Base-by-base conservation (phyloP, 1,140 invertebrate genomes). In the Cylas formicarius region DNA sequence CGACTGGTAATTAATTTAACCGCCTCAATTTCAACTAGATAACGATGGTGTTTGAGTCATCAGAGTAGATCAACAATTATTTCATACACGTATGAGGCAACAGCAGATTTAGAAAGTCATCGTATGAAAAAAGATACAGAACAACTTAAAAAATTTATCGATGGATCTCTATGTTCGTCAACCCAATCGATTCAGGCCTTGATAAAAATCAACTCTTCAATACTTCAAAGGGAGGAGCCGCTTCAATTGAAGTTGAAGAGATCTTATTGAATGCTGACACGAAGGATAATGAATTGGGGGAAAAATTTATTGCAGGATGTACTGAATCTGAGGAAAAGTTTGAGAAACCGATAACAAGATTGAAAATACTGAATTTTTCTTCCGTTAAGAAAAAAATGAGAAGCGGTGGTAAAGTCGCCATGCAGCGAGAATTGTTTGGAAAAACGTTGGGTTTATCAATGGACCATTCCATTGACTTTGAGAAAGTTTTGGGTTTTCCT, bases 401-500 rank as follows among this genome's bases (percentile, higher is more conserved):
- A 47, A 42, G 37, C 9, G 31, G 34, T 41, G 41, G 46, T 26
- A 53, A 50, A 54, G 32, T 60, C 14, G 48, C 37, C 14, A 50
- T 58, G 13, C 51, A 63, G 43, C 38, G 58, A 13, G 57, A 65
- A 48, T 45, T 63, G 17, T 56, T 57, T 52, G 54, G 57, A 8
- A 41, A 45, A 21, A 33, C 57, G 38, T 31, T 62, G 6, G 32
- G 35, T 11, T 28, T 58, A 16, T 56, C 57, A 16, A 32, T 59
- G 13, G 48, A 50, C n/a, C 19, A 51, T 8, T 43, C 49, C 2
- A 32, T 56, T 10, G 52, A 56, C 13, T 5, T 31, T 40, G 56
- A 1, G 40, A 48, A 50, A 35, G 41, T 57, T 10, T 42, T 60
- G 22, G 44, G 31, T 16, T 56, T 48, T 48, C 59, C 53, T 13